Conservation (phyloP, 1,140 invertebrate species). For the Apis florea region DNA sequence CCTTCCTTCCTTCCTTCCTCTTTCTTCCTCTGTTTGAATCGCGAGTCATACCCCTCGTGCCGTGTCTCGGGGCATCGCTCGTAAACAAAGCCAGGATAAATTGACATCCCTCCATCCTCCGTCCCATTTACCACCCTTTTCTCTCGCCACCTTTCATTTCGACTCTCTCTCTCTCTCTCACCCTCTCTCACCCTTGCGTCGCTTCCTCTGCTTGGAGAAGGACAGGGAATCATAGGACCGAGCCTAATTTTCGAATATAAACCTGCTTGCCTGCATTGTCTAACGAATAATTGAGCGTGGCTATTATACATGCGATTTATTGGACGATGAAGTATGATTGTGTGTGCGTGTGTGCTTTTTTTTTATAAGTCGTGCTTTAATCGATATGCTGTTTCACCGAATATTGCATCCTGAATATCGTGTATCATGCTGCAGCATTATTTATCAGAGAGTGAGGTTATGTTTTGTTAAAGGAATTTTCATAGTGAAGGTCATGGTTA, state of each 20-base stretch:
- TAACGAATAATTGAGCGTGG: background rate
- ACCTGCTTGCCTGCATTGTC: conserved; percentile 23
- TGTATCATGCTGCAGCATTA: no score
- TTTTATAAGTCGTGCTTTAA: no score
- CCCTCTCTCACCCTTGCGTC: conserved; percentile 5
- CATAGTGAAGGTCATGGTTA: no score
- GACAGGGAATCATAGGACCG: conserved; percentile 33
- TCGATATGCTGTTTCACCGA: no score
- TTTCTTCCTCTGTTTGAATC: conserved; percentile 11
- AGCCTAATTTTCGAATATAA: conserved; percentile 38
- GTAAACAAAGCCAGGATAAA: conserved; percentile 73
- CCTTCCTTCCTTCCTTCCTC: conserved; percentile 25
- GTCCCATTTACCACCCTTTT: conserved; percentile 43
- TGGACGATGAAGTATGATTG: no score
- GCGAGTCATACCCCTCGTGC: conserved; percentile 29
- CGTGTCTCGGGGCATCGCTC: conserved; percentile 54
- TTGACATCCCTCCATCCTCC: conserved; percentile 60
- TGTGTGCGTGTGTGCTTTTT: no score
- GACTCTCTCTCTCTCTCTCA: conserved; percentile 13
- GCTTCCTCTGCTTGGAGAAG: background rate
- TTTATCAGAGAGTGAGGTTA: no score
- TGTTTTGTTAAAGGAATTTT: no score
- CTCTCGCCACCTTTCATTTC: conserved; percentile 2
- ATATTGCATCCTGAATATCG: no score
- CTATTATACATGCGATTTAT: background rate